These are phyloP conservation scores for Rhorus exstirpatorius DNA, from an alignment of 2,888 invertebrate species.

Conservation along the genomic window DNA sequence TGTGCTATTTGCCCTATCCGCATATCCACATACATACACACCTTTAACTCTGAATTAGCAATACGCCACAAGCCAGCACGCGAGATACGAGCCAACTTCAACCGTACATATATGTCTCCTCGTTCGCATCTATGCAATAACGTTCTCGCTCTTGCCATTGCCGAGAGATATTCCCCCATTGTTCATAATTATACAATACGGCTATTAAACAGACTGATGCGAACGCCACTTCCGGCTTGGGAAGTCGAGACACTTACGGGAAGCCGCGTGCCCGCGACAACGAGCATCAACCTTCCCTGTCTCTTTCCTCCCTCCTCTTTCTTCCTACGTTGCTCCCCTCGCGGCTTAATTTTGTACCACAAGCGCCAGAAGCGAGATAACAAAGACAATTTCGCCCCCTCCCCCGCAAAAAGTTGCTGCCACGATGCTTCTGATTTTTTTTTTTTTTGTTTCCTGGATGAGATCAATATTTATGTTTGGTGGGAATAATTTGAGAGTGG, in stretches of 20 bases:
- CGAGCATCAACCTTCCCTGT: slow-evolving; percentile 75
- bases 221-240: slow-evolving; percentile 84
- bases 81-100: slow-evolving; percentile 41
- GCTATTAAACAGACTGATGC: slow-evolving; percentile 86
- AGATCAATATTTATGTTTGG: too few species aligned
- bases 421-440: not conserved
- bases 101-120: slow-evolving; percentile 61
- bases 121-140: slow-evolving; percentile 74
- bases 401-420: too few species aligned
- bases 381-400: not conserved
- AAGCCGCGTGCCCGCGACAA: slow-evolving; percentile 75
- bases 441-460: too few species aligned
- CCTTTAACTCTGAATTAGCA: slow-evolving; percentile 62
- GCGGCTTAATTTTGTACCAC: slow-evolving; percentile 19
- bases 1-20: not conserved
- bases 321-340: slow-evolving; percentile 34
- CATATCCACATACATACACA: not conserved
- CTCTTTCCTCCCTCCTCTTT: slow-evolving; percentile 28
- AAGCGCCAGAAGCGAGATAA: not conserved
- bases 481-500: too few species aligned
- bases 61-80: slow-evolving; percentile 38
- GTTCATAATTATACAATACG: slow-evolving; percentile 86
- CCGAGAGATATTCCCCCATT: slow-evolving; percentile 74
- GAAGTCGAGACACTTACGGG: slow-evolving; percentile 82
- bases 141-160: slow-evolving; percentile 71